Evolutionary conservation across 2,888 invertebrate species (phyloP).

Genomic region (Dicranocentrus wangi): DNA sequence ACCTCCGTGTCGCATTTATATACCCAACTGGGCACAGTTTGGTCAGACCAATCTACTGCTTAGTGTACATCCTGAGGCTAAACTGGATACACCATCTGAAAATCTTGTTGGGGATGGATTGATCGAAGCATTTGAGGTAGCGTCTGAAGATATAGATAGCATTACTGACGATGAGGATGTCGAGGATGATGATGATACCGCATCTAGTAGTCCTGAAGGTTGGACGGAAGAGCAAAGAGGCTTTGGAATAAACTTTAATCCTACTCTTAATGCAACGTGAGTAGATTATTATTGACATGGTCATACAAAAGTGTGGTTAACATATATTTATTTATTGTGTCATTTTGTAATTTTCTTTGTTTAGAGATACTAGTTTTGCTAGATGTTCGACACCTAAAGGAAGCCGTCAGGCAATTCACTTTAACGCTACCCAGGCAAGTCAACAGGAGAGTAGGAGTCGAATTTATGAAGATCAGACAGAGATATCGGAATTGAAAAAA

Average conservation of each 20-base stretch:
- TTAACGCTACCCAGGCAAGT: constrained; percentile 30
- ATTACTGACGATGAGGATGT: constrained; percentile 41
- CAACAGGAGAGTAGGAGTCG: background rate
- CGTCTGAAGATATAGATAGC: constrained; percentile 32
- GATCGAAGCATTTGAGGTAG: constrained; percentile 51
- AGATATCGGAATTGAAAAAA: constrained; percentile 38
- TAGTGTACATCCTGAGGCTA: background rate
- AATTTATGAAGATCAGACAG: constrained; percentile 28
- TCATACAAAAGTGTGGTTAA: too few relatives aligned
- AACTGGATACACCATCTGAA: constrained; percentile 32
- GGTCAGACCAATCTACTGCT: background rate
- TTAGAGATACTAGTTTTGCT: constrained; percentile 31
- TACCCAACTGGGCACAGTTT: constrained; percentile 39
- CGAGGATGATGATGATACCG: constrained; percentile 26
- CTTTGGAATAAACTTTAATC: constrained; percentile 32
- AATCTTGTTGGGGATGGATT: constrained; percentile 48
- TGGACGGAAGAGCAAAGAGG: constrained; percentile 34
- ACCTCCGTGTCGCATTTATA: constrained; percentile 59
- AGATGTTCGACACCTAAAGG: constrained; percentile 51
- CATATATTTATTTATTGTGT: too few relatives aligned
- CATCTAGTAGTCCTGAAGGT: constrained; percentile 55
- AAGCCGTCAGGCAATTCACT: constrained; percentile 7
- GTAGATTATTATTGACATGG: too few relatives aligned
- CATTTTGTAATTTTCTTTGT: background rate
- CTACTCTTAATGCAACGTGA: constrained; percentile 41